Percentiles rank a stretch among this genome's conserved stretches.
Conservation (phyloP, 2,888 invertebrate species). For the Oscheius sp. region DNA sequence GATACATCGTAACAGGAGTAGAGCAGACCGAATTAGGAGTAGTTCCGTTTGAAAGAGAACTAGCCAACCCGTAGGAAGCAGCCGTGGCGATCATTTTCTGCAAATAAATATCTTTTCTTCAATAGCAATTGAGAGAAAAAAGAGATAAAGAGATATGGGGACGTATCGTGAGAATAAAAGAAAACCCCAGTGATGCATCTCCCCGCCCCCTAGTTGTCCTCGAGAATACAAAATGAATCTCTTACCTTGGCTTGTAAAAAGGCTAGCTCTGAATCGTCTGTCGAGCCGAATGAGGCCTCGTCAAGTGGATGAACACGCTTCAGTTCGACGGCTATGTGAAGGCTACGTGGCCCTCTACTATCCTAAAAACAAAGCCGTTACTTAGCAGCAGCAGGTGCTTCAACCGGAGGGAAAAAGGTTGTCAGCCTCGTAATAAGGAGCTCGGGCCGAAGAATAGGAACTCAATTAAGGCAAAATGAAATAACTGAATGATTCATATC, state of each 20-base stretch:
- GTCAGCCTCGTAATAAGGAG: no score
- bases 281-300: slow-evolving; percentile 28
- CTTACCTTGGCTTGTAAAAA: slow-evolving; percentile 34
- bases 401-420: not conserved
- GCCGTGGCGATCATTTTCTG: slow-evolving; percentile 33
- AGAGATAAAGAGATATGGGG: not conserved
- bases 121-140: not conserved
- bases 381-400: slow-evolving; percentile 10
- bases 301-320: slow-evolving; percentile 34
- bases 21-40: slow-evolving; percentile 43
- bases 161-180: not conserved
- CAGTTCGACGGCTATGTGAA: slow-evolving; percentile 25
- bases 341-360: slow-evolving; percentile 20
- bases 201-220: slow-evolving; percentile 21
- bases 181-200: slow-evolving; percentile 1
- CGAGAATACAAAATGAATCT: slow-evolving; percentile 15
- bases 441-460: no score
- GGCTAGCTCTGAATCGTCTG: slow-evolving; percentile 32
- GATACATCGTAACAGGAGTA: slow-evolving; percentile 38
- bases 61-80: slow-evolving; percentile 9
- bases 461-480: no score
- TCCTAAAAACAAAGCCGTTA: slow-evolving; percentile 2
- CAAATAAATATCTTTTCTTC: not conserved
- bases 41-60: slow-evolving; percentile 33
- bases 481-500: no score